A percentile compares a stretch with the other conserved stretches of the same genome.
phyloP scores from a whole-genome alignment of 1,140 invertebrate species.

The Heterodera schachtii region DNA sequence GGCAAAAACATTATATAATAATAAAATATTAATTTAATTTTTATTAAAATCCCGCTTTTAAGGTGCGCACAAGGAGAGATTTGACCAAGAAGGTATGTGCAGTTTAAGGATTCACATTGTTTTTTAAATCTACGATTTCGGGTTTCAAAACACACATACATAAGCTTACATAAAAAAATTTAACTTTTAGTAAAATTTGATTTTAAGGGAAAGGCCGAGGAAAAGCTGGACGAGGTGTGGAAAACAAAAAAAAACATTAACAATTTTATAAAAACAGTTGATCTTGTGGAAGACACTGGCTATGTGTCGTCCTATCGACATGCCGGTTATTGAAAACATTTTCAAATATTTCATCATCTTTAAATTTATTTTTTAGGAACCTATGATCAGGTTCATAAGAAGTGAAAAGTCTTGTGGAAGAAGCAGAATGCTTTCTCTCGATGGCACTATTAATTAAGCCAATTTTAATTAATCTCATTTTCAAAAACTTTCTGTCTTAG shows the following conservation, averaged over 20 bases:
- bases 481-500: too few species aligned
- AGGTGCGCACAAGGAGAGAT: conserved; percentile 70
- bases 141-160: too few species aligned
- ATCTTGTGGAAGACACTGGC: conserved; percentile 42
- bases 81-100: conserved; percentile 66
- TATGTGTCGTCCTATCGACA: conserved; percentile 70
- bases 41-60: not conserved
- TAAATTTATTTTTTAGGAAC: conserved; percentile 24
- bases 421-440: too few species aligned
- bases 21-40: not conserved
- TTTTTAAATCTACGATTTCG: too few species aligned
- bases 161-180: too few species aligned
- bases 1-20: conserved; percentile 35
- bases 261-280: not conserved
- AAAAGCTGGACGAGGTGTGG: conserved; percentile 65
- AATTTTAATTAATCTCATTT: too few species aligned
- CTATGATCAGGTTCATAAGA: conserved; percentile 35
- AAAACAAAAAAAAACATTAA: conserved; percentile 37
- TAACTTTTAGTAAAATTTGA: not conserved
- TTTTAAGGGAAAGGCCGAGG: conserved; percentile 67
- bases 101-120: too few species aligned
- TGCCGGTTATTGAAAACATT: not conserved
- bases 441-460: too few species aligned
- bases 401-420: not conserved
- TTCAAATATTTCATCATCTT: not conserved